Evolutionary conservation across 2,113 vertebrate genomes (phyloP).

Genomic region (Vulpes ferrilata): DNA sequence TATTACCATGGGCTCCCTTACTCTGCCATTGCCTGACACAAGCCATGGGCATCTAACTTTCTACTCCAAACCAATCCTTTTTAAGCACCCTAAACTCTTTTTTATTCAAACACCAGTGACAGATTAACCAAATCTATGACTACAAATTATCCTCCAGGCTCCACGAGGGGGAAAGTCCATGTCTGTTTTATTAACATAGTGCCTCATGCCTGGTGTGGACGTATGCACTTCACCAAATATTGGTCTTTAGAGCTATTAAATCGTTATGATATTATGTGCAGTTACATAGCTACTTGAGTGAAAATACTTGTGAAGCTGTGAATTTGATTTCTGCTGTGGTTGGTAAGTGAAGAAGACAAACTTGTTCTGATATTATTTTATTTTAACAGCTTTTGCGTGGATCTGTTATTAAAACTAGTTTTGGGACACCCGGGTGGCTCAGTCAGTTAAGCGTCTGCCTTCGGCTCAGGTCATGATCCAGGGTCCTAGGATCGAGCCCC

Average conservation of each 20-base stretch:
- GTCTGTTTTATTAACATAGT: background rate
- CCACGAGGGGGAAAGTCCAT: background rate
- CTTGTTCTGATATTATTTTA: background rate
- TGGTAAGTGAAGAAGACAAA: background rate
- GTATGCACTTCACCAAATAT: background rate
- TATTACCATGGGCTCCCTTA: fast-evolving
- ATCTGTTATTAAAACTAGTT: background rate
- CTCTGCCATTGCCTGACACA: background rate
- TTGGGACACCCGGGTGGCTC: too few species aligned
- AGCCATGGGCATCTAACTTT: background rate
- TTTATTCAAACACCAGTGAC: background rate
- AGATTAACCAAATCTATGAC: constrained; percentile 30
- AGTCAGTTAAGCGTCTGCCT: too few species aligned
- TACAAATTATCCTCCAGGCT: background rate
- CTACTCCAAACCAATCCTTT: background rate
- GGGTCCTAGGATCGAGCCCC: too few species aligned
- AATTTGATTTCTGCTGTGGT: background rate
- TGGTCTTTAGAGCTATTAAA: background rate
- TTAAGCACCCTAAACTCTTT: background rate
- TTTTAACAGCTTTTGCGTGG: background rate
- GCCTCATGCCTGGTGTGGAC: background rate
- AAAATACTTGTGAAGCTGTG: background rate
- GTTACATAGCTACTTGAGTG: background rate
- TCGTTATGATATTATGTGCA: too few species aligned
- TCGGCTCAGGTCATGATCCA: too few species aligned